These are phyloP conservation scores for Grapholita molesta DNA, from an alignment of 1,140 invertebrate genomes.

Conservation along the genomic window DNA sequence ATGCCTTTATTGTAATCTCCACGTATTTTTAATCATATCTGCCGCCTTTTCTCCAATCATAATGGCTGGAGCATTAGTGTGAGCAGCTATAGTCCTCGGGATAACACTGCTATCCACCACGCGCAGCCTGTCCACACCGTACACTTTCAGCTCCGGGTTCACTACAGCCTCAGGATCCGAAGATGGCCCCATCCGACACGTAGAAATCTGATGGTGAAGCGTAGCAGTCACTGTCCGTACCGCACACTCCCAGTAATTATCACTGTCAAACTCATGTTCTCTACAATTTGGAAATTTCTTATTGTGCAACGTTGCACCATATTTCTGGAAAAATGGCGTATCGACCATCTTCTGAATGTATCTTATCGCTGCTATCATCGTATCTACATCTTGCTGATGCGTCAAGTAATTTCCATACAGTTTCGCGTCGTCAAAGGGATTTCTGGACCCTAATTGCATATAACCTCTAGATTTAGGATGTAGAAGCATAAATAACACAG, in stretches of 20 bases:
- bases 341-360: constrained; percentile 79
- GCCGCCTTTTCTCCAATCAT: constrained; percentile 94
- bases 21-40: constrained; percentile 85
- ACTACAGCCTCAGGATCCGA: constrained; percentile 85
- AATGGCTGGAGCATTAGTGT: constrained; percentile 85
- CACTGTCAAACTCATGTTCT: constrained; percentile 76
- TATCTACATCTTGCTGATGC: constrained; percentile 82
- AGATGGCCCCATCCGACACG: constrained; percentile 87
- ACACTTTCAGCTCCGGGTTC: constrained; percentile 83
- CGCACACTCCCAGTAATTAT: constrained; percentile 88
- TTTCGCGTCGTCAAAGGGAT: constrained; percentile 86
- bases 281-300: constrained; percentile 81
- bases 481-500: constrained; percentile 84
- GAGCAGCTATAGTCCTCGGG: constrained; percentile 84
- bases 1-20: constrained; percentile 52
- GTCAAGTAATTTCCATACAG: constrained; percentile 87
- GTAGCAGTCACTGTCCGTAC: constrained; percentile 80
- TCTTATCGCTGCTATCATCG: constrained; percentile 83
- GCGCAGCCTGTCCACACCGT: constrained; percentile 83
- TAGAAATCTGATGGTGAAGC: constrained; percentile 85
- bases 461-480: constrained; percentile 86
- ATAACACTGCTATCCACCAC: constrained; percentile 89
- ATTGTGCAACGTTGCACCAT: constrained; percentile 78
- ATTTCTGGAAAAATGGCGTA: constrained; percentile 81
- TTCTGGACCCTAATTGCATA: constrained; percentile 81